Base-by-base conservation (phyloP, 2,113 vertebrate species). In the Erythrocercus mccallii region DNA sequence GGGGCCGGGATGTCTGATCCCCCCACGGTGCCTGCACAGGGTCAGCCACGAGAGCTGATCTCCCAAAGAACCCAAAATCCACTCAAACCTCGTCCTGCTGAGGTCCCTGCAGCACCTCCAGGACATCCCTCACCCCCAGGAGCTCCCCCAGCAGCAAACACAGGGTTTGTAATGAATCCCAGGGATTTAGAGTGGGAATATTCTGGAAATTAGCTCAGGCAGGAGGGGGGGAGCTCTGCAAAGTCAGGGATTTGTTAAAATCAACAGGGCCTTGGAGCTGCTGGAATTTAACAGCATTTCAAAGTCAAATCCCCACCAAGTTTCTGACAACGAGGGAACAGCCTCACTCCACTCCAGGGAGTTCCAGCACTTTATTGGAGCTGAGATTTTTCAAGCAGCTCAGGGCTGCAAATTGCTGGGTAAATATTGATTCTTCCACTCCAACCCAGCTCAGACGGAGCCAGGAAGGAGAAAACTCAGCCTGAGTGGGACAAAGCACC, bases 161-260 rank as follows among this genome's bases (percentile, higher is more conserved):
- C 53, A 1, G 37, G 31, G 5, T 44, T 53, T 35, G 47, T 10
- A 22, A 15, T 9, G 20, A 33, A 88, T 48, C 6, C 14, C 28
- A 23, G 48, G 24, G 20, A 42, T 79, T 7, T 2, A 1, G n/a
- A 28, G 5, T 20, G 5, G 13, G 61, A 11, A 31, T 8, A 4
- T 8, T 10, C 2, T 1, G 31, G 53, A 38, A 40, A 15, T 31
- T 0, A 27, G 11, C 17, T 23, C 18, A 10, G 44, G 2, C 10
- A 19, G 47, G 38, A 48, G 47, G 2, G 0, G 22, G 12, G 47
- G 7, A 70, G 48, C 47, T 12, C 64, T 45, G 48, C 5, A 38
- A 28, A 2, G 7, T 10, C 57, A 42, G 17, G 5, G 15, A 8
- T 24, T 53, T 57, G 15, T 54, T 28, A 9, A 61, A 86, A 72